These are phyloP conservation scores for Rhinatrema bivittatum DNA, from an alignment of 2,797 vertebrate species.

Conservation along the genomic window DNA sequence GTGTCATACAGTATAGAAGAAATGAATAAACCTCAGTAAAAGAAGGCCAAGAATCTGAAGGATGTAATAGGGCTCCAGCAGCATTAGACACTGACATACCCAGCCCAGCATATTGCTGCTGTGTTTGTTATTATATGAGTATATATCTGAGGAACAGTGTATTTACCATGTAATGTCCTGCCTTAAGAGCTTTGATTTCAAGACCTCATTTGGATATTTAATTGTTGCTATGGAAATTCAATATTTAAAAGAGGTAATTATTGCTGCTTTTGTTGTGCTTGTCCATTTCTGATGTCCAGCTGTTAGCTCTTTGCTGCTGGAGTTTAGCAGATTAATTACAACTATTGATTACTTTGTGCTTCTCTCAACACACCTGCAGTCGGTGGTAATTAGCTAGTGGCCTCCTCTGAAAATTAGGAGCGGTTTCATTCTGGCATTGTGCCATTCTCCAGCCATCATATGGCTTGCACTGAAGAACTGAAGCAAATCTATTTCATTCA, in stretches of 20 bases:
- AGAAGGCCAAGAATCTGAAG: neutral
- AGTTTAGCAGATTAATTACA: conserved; percentile 80
- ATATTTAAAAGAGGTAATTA: conserved; percentile 79
- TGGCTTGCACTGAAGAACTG: conserved; percentile 59
- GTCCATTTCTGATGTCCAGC: conserved; percentile 77
- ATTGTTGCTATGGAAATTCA: conserved; percentile 77
- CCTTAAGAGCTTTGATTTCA: conserved; percentile 52
- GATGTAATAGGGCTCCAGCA: conserved; percentile 5
- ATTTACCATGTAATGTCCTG: conserved; percentile 54
- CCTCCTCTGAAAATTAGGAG: conserved; percentile 74
- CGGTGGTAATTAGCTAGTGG: conserved; percentile 71
- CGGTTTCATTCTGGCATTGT: conserved; percentile 68
- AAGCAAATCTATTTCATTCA: conserved; percentile 68
- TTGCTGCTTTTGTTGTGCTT: conserved; percentile 77
- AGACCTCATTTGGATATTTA: conserved; percentile 68
- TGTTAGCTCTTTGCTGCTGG: conserved; percentile 77
- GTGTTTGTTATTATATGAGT: too few species aligned
- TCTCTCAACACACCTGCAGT: conserved; percentile 77
- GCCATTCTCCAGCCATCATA: conserved; percentile 67
- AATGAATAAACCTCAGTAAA: conserved; percentile 7
- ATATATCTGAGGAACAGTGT: conserved; percentile 52
- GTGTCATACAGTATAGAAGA: neutral
- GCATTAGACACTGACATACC: conserved; percentile 26
- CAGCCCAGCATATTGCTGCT: conserved; percentile 45
- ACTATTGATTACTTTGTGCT: conserved; percentile 78